phyloP scores from a whole-genome alignment of 2,113 vertebrate species.

The Vanacampus margaritifer region DNA sequence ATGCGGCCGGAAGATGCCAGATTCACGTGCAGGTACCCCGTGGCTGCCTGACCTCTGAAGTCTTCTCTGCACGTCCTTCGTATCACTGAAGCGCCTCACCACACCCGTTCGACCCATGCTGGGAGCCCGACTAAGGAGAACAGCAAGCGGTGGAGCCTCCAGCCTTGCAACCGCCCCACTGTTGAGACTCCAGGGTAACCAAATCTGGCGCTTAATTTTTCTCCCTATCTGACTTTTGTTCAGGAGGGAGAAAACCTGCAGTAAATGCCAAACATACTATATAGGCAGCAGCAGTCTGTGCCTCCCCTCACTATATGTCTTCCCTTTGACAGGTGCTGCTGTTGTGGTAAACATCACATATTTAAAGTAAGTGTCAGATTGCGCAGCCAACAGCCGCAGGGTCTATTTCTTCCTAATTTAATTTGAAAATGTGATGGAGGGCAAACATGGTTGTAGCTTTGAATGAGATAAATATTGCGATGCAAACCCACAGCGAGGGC shows the following conservation, averaged over 20 bases:
- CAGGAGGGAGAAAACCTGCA: constrained; percentile 13
- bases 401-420: constrained; percentile 44
- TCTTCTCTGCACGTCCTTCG: constrained; percentile 52
- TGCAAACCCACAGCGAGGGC: constrained; percentile 37
- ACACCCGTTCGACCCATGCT: constrained; percentile 48
- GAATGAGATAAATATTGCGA: constrained; percentile 42
- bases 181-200: constrained; percentile 49
- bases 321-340: constrained; percentile 44
- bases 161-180: constrained; percentile 51
- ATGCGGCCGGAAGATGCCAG: constrained; percentile 49
- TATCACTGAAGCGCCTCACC: constrained; percentile 59
- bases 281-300: background rate
- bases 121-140: constrained; percentile 62
- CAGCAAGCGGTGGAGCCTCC: constrained; percentile 42
- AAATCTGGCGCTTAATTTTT: constrained; percentile 38
- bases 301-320: constrained; percentile 20
- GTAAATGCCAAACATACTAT: constrained; percentile 21
- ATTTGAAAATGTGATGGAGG: constrained; percentile 37
- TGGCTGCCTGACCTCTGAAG: constrained; percentile 64
- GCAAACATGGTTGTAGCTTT: constrained; percentile 41
- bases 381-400: constrained; percentile 26
- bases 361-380: constrained; percentile 43
- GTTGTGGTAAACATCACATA: constrained; percentile 41
- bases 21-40: constrained; percentile 60
- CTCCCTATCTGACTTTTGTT: constrained; percentile 35